Conservation (phyloP, 2,888 invertebrate genomes). For the Calameuta filiformis region DNA sequence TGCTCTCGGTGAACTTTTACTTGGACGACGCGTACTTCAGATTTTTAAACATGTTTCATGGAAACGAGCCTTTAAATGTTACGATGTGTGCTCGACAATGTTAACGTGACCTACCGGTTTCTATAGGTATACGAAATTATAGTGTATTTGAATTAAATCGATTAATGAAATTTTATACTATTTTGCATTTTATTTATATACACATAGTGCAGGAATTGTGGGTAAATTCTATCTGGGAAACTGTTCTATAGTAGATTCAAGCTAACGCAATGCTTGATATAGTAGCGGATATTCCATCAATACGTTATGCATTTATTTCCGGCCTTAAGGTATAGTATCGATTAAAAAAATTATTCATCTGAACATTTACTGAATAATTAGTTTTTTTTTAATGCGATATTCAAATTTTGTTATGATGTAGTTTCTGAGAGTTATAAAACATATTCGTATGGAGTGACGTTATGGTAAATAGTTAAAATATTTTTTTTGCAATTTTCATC, state of each 20-base stretch:
- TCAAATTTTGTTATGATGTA: background rate
- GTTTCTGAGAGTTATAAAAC: no score
- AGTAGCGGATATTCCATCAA: background rate
- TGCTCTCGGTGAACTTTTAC: constrained; percentile 17
- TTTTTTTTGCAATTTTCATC: background rate
- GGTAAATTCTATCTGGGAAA: background rate
- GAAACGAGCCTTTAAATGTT: background rate
- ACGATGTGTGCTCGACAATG: background rate
- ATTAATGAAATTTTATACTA: background rate
- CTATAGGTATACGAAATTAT: background rate
- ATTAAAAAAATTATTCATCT: background rate
- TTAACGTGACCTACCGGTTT: background rate
- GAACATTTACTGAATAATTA: background rate
- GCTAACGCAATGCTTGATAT: background rate
- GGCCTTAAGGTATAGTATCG: background rate
- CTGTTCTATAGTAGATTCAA: background rate
- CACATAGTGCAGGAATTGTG: background rate
- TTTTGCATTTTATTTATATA: background rate
- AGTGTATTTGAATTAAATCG: background rate
- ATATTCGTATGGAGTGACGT: background rate
- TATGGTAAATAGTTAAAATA: background rate
- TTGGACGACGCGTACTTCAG: background rate
- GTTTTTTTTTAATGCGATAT: background rate
- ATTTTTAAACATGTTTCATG: background rate
- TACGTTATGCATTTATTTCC: background rate